Percentiles rank a stretch among this genome's conserved stretches.
Evolutionary conservation across 2,888 invertebrate genomes (phyloP).

Genomic region (Mesoligia furuncula): DNA sequence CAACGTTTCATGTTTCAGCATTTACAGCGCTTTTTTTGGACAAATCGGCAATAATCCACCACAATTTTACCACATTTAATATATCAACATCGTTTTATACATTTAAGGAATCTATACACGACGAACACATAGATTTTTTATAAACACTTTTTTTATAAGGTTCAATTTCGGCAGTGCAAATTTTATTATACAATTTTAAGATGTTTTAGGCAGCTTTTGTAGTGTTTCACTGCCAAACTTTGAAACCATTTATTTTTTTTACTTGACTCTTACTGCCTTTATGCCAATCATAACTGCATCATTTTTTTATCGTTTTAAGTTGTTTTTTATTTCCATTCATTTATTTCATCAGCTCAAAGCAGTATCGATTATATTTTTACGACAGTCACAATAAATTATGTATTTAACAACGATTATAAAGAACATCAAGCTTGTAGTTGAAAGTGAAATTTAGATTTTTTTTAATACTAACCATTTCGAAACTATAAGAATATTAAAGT

Average conservation of each 20-base stretch:
- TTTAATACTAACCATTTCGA: neutral
- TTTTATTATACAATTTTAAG: conserved; percentile 3
- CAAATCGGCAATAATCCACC: conserved; percentile 48
- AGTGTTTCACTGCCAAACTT: neutral
- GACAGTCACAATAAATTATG: neutral
- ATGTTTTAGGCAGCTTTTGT: conserved; percentile 1
- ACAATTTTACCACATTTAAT: conserved; percentile 54
- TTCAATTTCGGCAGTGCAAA: conserved; percentile 13
- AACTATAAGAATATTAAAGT: neutral
- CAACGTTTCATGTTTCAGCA: conserved; percentile 13
- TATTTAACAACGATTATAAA: conserved; percentile 4
- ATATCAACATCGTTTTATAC: conserved; percentile 35
- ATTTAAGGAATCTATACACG: conserved; percentile 36
- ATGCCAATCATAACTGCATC: conserved; percentile 11
- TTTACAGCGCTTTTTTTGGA: conserved; percentile 46
- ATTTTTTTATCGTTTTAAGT: neutral
- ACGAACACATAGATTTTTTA: conserved; percentile 47
- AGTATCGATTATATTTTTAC: conserved; percentile 6
- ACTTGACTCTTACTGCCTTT: neutral
- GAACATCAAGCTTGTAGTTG: neutral
- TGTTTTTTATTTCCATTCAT: conserved; percentile 1
- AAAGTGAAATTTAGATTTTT: neutral
- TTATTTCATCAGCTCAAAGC: conserved; percentile 11
- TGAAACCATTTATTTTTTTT: neutral
- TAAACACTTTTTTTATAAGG: conserved; percentile 18